Percentiles rank a stretch among this genome's conserved stretches.
Evolutionary conservation across 2,113 vertebrate species (phyloP).

Genomic region (Tachycineta bicolor): DNA sequence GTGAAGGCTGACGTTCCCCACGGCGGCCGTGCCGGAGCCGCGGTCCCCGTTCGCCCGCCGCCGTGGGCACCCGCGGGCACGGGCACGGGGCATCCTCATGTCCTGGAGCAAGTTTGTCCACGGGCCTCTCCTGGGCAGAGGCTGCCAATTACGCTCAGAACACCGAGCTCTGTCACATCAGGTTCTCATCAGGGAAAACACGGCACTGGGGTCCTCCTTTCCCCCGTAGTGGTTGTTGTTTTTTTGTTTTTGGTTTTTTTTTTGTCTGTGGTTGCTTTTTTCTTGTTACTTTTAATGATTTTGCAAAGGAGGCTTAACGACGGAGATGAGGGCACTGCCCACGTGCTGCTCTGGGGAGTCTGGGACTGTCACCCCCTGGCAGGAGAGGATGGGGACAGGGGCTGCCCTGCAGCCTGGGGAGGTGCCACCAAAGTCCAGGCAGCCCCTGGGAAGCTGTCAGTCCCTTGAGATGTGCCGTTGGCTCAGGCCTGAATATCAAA

Average conservation of each 20-base stretch:
- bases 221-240: accelerated
- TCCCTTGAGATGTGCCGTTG: neutral
- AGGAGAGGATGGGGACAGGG: neutral
- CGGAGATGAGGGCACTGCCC: neutral
- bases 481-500: neutral
- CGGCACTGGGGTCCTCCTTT: neutral
- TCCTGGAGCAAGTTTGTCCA: constrained; percentile 7
- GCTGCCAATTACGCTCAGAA: constrained; percentile 51
- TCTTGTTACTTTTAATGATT: neutral
- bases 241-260: neutral
- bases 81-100: neutral
- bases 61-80: neutral
- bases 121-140: neutral
- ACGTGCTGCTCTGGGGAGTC: neutral
- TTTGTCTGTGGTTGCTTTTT: neutral
- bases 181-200: constrained; percentile 36
- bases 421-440: neutral
- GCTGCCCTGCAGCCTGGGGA: neutral
- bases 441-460: neutral
- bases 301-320: neutral
- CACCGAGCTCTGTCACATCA: constrained; percentile 42
- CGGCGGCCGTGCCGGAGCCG: neutral
- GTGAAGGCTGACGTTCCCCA: constrained; percentile 37
- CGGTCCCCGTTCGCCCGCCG: accelerated
- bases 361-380: neutral